Evolutionary conservation across 2,888 invertebrate genomes (phyloP).

Genomic region (Plebejus argus): DNA sequence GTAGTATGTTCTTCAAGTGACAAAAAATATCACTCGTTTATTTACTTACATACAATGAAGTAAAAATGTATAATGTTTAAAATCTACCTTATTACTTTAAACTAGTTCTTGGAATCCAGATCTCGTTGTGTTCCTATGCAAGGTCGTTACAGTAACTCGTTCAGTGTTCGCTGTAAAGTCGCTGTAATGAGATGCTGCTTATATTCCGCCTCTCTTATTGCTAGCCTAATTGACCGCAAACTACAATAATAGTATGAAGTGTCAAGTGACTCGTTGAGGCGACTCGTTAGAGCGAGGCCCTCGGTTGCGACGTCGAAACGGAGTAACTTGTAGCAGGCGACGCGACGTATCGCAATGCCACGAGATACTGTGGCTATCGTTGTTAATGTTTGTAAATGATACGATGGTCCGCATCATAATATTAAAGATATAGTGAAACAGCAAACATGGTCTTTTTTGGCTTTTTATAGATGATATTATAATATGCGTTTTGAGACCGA

Average conservation of each 20-base stretch:
- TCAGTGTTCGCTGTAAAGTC: neutral
- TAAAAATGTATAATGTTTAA: too few species aligned
- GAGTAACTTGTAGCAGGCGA: too few species aligned
- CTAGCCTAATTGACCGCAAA: constrained; percentile 2
- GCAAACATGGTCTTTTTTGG: neutral
- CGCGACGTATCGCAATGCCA: neutral
- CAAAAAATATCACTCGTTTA: too few species aligned
- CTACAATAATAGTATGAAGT: neutral
- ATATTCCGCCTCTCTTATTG: neutral
- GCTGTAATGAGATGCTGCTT: neutral
- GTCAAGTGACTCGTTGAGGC: neutral
- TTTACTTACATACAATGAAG: too few species aligned
- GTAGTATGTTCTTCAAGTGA: too few species aligned
- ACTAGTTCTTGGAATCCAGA: neutral
- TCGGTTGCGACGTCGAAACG: neutral
- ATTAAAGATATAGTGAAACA: too few species aligned
- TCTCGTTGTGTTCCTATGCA: neutral
- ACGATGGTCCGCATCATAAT: neutral
- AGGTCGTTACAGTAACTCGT: neutral
- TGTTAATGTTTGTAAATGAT: too few species aligned
- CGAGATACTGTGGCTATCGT: too few species aligned
- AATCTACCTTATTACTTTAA: neutral
- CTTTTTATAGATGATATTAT: neutral
- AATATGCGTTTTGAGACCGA: too few species aligned
- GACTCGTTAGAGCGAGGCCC: neutral